Percentiles rank a stretch among this genome's conserved stretches.
Conservation (phyloP, 2,888 invertebrate species). For the Formica aserva region DNA sequence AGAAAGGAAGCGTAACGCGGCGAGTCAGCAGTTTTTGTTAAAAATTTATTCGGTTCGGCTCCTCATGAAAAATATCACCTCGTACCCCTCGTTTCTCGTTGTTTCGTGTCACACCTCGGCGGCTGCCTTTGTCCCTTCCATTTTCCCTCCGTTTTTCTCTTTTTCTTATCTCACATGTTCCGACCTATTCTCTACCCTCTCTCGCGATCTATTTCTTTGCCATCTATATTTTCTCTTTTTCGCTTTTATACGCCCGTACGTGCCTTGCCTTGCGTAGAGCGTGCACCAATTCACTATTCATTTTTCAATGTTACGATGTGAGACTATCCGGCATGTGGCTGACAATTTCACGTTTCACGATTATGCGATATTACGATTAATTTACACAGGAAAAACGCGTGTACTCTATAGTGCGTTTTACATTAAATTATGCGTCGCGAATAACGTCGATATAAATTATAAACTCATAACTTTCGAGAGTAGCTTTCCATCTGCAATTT, state of each 20-base stretch:
- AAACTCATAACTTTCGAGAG: not conserved
- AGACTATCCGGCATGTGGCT: constrained; percentile 49
- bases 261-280: constrained; percentile 38
- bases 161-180: constrained; percentile 48
- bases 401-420: constrained; percentile 6
- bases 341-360: constrained; percentile 29
- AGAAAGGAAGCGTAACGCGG: constrained; percentile 70
- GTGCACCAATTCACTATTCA: constrained; percentile 52
- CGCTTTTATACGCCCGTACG: constrained; percentile 54
- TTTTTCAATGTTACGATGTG: constrained; percentile 58
- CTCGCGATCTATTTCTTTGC: constrained; percentile 45
- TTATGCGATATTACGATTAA: constrained; percentile 47
- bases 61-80: constrained; percentile 77
- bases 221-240: constrained; percentile 54
- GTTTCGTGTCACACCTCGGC: constrained; percentile 74
- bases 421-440: constrained; percentile 9
- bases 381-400: constrained; percentile 14
- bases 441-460: constrained; percentile 13
- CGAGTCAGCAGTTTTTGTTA: constrained; percentile 80
- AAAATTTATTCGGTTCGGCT: constrained; percentile 80
- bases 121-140: constrained; percentile 58
- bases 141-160: constrained; percentile 21
- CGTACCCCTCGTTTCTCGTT: constrained; percentile 62
- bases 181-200: constrained; percentile 41
- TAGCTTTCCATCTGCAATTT: not conserved